These are phyloP conservation scores for Ecliptopera silaceata DNA, from an alignment of 2,888 invertebrate species.

Conservation along the genomic window DNA sequence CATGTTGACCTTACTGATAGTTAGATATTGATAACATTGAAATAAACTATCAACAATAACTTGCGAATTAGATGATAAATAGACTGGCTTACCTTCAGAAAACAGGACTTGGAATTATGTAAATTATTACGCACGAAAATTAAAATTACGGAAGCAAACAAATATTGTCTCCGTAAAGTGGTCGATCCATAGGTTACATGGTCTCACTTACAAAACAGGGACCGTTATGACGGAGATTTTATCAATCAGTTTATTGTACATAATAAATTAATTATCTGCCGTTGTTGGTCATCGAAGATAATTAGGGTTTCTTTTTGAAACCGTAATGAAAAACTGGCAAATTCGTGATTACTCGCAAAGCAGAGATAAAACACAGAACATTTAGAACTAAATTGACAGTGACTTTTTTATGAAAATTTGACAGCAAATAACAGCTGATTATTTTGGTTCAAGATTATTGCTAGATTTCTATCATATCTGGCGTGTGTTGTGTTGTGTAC, in stretches of 20 bases:
- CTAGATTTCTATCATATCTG: too few relatives aligned
- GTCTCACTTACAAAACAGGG: not conserved
- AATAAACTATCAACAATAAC: not conserved
- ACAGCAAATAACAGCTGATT: too few relatives aligned
- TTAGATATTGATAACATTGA: not conserved
- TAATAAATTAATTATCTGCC: not conserved
- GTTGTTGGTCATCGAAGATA: not conserved
- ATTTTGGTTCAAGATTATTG: too few relatives aligned
- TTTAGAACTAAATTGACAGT: too few relatives aligned
- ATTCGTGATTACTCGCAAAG: too few relatives aligned
- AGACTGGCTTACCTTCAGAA: conserved; percentile 41
- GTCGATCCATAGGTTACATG: conserved; percentile 27
- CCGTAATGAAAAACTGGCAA: not conserved
- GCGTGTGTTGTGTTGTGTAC: too few relatives aligned
- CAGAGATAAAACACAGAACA: too few relatives aligned
- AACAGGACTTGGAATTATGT: conserved; percentile 48
- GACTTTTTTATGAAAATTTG: too few relatives aligned
- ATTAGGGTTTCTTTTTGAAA: not conserved
- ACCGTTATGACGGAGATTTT: not conserved
- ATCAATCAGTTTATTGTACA: not conserved
- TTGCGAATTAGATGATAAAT: not conserved
- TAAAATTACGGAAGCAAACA: conserved; percentile 30
- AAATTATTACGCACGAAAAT: conserved; percentile 55
- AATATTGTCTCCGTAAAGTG: conserved; percentile 30
- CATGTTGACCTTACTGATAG: too few relatives aligned